phyloP scores from a whole-genome alignment of 1,140 invertebrate species.

The Apis cerana region DNA sequence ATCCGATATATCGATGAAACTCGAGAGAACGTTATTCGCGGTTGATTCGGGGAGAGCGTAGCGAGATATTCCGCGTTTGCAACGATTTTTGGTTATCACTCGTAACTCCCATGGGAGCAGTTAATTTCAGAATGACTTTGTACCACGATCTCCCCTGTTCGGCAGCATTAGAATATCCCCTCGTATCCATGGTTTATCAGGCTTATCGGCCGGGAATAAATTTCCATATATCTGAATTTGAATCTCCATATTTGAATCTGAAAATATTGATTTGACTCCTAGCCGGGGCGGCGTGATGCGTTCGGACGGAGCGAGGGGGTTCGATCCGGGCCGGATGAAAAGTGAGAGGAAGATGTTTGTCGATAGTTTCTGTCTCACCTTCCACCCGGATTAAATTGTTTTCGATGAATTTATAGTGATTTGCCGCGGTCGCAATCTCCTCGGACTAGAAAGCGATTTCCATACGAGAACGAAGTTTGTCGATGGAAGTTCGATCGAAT shows the following conservation, averaged over 20 bases:
- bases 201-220: conserved; percentile 70
- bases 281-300: conserved; percentile 35
- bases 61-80: background rate
- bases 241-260: conserved; percentile 72
- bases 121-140: conserved; percentile 65
- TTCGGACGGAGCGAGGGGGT: conserved; percentile 37
- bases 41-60: conserved; percentile 1
- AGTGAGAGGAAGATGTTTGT: conserved; percentile 41
- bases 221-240: conserved; percentile 72
- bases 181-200: conserved; percentile 72
- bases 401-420: conserved; percentile 65
- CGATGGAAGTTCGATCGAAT: conserved; percentile 8
- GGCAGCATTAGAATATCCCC: conserved; percentile 64
- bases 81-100: conserved; percentile 47
- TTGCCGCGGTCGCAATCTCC: conserved; percentile 45
- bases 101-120: conserved; percentile 39
- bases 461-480: conserved; percentile 18
- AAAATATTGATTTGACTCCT: conserved; percentile 69
- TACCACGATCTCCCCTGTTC: conserved; percentile 57
- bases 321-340: conserved; percentile 38
- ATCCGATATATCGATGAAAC: background rate
- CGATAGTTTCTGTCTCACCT: conserved; percentile 57
- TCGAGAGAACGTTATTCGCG: background rate
- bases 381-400: conserved; percentile 56
- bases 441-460: conserved; percentile 30